Evolutionary conservation across 2,888 invertebrate species (phyloP).

Genomic region (Steinernema scapterisci): DNA sequence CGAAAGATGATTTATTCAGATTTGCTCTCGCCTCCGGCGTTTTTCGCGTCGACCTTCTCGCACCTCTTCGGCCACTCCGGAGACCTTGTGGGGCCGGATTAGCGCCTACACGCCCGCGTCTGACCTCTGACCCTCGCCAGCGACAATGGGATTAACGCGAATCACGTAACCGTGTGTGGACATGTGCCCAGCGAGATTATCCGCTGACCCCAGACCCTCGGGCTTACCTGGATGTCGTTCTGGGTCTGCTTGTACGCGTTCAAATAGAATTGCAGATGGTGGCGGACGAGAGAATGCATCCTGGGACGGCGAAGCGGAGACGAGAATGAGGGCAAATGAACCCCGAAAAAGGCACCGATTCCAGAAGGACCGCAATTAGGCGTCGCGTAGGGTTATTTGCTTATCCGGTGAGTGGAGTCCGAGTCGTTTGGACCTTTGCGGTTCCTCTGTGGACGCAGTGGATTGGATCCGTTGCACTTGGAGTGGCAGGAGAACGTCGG

Average conservation of each 20-base stretch:
- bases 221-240: slow-evolving; percentile 27
- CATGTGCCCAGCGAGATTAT: background rate
- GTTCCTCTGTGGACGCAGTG: background rate
- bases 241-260: slow-evolving; percentile 30
- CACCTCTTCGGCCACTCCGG: background rate
- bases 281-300: slow-evolving; percentile 26
- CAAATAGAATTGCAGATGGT: slow-evolving; percentile 23
- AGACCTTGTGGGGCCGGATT: background rate
- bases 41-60: background rate
- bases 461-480: background rate
- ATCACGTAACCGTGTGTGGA: too few species aligned
- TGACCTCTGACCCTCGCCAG: background rate
- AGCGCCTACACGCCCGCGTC: background rate
- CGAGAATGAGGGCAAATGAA: background rate
- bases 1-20: slow-evolving; percentile 26
- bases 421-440: background rate
- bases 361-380: slow-evolving; percentile 5
- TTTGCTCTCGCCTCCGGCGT: slow-evolving; percentile 6
- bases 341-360: background rate
- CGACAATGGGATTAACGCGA: slow-evolving; percentile 20
- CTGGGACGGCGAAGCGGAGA: background rate
- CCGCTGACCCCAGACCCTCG: background rate
- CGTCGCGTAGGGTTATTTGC: slow-evolving; percentile 1
- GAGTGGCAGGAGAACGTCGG: background rate
- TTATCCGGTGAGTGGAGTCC: slow-evolving; percentile 19